phyloP scores from a whole-genome alignment of 1,140 invertebrate genomes.

The Monochamus saltuarius region DNA sequence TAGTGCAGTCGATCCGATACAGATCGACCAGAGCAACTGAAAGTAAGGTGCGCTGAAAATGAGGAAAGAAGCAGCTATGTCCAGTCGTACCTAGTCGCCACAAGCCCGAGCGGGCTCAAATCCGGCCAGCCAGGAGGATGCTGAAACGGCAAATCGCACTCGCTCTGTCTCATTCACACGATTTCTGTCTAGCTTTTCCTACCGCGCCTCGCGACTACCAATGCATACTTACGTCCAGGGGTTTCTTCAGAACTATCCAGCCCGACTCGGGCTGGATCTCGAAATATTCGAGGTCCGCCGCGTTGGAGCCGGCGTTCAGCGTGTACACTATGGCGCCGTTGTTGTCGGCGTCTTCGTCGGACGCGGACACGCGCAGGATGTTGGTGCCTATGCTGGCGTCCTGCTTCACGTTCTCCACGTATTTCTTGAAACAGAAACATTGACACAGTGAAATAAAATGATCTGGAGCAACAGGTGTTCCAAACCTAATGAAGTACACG shows the following conservation, averaged over 20 bases:
- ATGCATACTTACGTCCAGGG: slow-evolving; percentile 85
- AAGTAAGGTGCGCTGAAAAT: slow-evolving; percentile 55
- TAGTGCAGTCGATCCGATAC: slow-evolving; percentile 45
- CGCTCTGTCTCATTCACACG: slow-evolving; percentile 30
- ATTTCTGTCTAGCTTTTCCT: slow-evolving; percentile 15
- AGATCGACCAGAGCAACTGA: slow-evolving; percentile 50
- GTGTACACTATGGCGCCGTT: slow-evolving; percentile 94
- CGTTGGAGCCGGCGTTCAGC: slow-evolving; percentile 80
- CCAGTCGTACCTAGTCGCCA: slow-evolving; percentile 49
- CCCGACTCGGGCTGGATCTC: slow-evolving; percentile 94
- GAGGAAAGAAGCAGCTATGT: slow-evolving; percentile 53
- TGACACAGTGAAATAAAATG: too few species aligned
- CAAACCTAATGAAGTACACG: too few species aligned
- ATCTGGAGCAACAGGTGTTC: too few species aligned
- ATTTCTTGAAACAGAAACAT: slow-evolving; percentile 67
- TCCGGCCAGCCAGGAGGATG: slow-evolving; percentile 7
- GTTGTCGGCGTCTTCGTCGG: slow-evolving; percentile 94
- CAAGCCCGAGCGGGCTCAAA: slow-evolving; percentile 1
- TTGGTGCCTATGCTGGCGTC: slow-evolving; percentile 94
- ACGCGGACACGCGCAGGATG: slow-evolving; percentile 89
- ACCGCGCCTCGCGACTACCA: slow-evolving; percentile 3
- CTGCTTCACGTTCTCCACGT: slow-evolving; percentile 95
- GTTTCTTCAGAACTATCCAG: slow-evolving; percentile 92
- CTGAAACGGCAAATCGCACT: slow-evolving; percentile 32
- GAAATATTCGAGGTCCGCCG: slow-evolving; percentile 88